These are phyloP conservation scores for Perdita meconis DNA, from an alignment of 2,888 invertebrate genomes.

Conservation along the genomic window DNA sequence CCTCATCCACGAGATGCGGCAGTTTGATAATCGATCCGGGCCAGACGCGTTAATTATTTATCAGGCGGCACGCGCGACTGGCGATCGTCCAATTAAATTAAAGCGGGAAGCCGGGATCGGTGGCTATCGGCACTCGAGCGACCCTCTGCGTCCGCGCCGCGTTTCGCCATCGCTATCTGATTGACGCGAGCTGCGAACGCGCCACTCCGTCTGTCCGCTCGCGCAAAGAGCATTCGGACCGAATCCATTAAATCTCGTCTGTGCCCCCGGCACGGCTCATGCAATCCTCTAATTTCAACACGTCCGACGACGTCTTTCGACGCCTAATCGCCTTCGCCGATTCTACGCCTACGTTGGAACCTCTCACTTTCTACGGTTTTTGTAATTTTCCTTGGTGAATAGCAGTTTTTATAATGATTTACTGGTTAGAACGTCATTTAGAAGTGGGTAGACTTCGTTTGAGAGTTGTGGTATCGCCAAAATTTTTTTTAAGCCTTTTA, in stretches of 20 bases:
- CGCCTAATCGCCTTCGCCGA: constrained; percentile 2
- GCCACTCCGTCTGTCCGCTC: constrained; percentile 42
- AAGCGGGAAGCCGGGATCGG: constrained; percentile 74
- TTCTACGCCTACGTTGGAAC: not conserved
- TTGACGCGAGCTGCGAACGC: constrained; percentile 73
- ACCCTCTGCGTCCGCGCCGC: constrained; percentile 60
- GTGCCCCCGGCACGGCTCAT: constrained; percentile 60
- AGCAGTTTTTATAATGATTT: no score
- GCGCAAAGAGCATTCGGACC: constrained; percentile 54
- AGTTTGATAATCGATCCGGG: constrained; percentile 71
- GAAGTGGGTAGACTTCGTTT: no score
- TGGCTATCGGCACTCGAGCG: constrained; percentile 73
- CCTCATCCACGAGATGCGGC: constrained; percentile 34
- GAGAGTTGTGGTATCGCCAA: no score
- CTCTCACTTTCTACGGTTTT: no score
- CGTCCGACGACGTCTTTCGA: constrained; percentile 27
- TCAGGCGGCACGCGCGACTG: constrained; percentile 76
- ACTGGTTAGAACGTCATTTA: no score
- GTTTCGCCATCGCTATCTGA: constrained; percentile 68
- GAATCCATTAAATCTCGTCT: constrained; percentile 71
- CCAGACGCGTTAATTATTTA: constrained; percentile 76
- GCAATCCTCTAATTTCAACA: constrained; percentile 65
- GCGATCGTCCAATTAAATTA: constrained; percentile 76
- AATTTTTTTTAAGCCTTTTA: no score
- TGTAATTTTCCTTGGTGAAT: no score